Evolutionary conservation across 2,797 vertebrate genomes (phyloP), one percentile per base, ranked within the genome.

Genomic region (Sebastes nivosus): DNA sequence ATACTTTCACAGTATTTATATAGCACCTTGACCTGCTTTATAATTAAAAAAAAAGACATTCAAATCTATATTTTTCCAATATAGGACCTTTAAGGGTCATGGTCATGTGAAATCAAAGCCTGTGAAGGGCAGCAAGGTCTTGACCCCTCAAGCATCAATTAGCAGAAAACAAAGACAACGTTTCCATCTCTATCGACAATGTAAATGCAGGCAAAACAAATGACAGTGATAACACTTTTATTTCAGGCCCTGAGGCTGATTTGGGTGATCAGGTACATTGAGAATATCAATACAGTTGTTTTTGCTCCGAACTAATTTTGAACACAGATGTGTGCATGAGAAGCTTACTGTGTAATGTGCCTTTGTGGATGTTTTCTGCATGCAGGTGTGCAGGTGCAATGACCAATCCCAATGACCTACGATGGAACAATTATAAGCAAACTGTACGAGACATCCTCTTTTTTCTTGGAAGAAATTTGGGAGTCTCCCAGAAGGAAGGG

Each of bases 401-500:
- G 32, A 46, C 4, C 12, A 50, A 20, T 30, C 13, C 3, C 3
- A 55, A 8, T 54, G 12, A 22, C 46, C 20, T 14, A 7, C 2
- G 6, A 24, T 11, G 12, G 20, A 16, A 3, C 6, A 6, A 18
- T 64, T 16, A 8, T 1, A 32, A 36, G 13, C 22, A 22, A 36
- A 18, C 27, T 14, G 8, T n/a, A 16, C 8, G 60, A 58, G 24
- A 12, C 5, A 58, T 65, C 55, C 52, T 14, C 16, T 22, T 46
- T 29, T 72, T 78, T 77, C 77, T 87, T 87, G 76, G 84, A 79
- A 61, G 29, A n/a, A 20, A 61, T 65, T n/a, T 4, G 68, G 81
- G 82, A 85, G 66, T 80, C 79, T 88, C 82, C 79, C 55, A 42
- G 59, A 57, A 27, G 13, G 46, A 50, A 86, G 87, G 89, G 88